Conservation (phyloP, 2,113 vertebrate species). For the Crypturellus undulatus region DNA sequence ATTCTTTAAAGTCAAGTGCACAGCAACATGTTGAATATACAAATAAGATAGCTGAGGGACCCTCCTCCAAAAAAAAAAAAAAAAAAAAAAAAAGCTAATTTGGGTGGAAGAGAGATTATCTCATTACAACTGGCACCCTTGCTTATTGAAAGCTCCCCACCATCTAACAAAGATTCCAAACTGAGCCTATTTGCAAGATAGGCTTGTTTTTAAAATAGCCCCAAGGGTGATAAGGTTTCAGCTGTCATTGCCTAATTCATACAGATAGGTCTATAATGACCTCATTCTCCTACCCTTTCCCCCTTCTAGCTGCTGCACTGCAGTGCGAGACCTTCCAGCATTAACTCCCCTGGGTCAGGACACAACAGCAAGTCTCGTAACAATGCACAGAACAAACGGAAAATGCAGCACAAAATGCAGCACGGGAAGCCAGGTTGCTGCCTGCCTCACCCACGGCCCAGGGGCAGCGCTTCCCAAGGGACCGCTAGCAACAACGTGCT, state of each 20-base stretch:
- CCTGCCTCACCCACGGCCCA: not conserved
- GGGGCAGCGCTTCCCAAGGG: accelerated
- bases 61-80: not conserved
- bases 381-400: accelerated
- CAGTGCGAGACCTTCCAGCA: not conserved
- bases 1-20: conserved; percentile 16
- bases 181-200: not conserved
- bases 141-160: conserved; percentile 3
- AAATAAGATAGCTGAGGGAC: not conserved
- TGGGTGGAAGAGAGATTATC: conserved; percentile 43
- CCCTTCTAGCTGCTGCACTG: not conserved
- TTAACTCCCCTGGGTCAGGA: not conserved
- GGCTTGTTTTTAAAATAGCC: conserved; percentile 44
- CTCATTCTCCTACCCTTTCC: conserved; percentile 14
- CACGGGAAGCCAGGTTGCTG: not conserved
- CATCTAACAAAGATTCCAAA: conserved; percentile 15
- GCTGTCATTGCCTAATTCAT: conserved; percentile 12
- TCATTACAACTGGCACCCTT: conserved; percentile 6
- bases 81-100: conserved; percentile 36
- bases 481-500: not conserved
- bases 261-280: conserved; percentile 19
- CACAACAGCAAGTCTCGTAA: not conserved
- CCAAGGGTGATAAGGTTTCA: conserved; percentile 1
- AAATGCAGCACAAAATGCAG: not conserved
- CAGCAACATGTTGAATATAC: conserved; percentile 2